Percentiles rank a stretch among this genome's conserved stretches.
Conservation (phyloP, 92 coral and sea anemone genomes). For the Heteractis magnifica region DNA sequence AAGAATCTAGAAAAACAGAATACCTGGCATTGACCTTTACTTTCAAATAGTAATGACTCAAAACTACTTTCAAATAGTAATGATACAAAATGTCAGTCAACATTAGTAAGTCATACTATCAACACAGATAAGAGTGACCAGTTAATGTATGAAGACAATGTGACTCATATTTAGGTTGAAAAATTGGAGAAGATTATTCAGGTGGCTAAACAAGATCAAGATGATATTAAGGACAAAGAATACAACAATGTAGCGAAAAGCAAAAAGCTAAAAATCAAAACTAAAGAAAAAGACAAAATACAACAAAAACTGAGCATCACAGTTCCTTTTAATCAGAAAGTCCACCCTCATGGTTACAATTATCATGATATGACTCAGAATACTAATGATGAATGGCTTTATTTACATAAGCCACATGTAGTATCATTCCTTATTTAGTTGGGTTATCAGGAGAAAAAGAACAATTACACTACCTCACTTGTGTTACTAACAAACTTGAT, state of each 20-base stretch:
- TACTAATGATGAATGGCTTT: too few species aligned
- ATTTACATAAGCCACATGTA: too few species aligned
- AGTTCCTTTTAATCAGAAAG: conserved; percentile 25
- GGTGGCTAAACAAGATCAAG: conserved; percentile 22
- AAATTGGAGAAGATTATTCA: conserved; percentile 27
- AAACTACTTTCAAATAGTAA: conserved; percentile 18
- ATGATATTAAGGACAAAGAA: conserved; percentile 9
- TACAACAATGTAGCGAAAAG: conserved; percentile 1
- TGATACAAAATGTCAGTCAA: conserved; percentile 24
- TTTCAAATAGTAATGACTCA: too few species aligned
- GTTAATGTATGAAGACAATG: conserved; percentile 37
- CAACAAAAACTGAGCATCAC: conserved; percentile 21
- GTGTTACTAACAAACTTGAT: too few species aligned
- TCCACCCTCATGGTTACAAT: conserved; percentile 42
- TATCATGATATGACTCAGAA: conserved; percentile 46
- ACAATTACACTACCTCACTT: too few species aligned
- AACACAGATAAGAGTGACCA: conserved; percentile 21
- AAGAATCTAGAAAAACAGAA: conserved; percentile 22
- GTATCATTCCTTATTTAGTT: too few species aligned
- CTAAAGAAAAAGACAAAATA: conserved; percentile 5
- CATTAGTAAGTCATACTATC: conserved; percentile 10
- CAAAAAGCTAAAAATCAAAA: neutral
- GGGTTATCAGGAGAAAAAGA: too few species aligned
- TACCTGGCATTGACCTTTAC: conserved; percentile 53
- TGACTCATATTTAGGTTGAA: conserved; percentile 18